Evolutionary conservation across 1,140 invertebrate genomes (phyloP).

Genomic region (Drosophila gunungcola): DNA sequence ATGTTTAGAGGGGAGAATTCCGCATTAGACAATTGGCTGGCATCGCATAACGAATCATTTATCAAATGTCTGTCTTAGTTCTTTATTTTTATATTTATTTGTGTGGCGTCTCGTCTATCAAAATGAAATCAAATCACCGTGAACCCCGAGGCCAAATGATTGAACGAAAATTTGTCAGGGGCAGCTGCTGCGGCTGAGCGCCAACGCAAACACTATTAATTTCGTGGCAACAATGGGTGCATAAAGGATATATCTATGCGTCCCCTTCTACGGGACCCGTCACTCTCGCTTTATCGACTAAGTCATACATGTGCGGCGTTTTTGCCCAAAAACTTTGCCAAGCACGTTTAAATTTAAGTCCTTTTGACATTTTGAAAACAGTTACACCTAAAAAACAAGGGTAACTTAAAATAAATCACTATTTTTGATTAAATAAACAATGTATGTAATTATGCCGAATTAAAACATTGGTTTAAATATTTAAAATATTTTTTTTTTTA

Average conservation of each 20-base stretch:
- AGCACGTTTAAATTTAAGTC: conserved; percentile 37
- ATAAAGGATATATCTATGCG: conserved; percentile 12
- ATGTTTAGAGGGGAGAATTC: conserved; percentile 13
- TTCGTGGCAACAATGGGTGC: conserved; percentile 38
- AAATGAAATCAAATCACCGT: conserved; percentile 49
- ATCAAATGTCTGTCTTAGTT: conserved; percentile 17
- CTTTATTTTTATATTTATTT: background rate
- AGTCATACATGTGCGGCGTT: conserved; percentile 29
- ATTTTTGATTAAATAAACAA: too few relatives aligned
- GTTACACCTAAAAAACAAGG: too few relatives aligned
- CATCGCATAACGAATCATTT: conserved; percentile 19
- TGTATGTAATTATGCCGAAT: too few relatives aligned
- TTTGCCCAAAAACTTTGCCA: conserved; percentile 16
- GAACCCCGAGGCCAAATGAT: conserved; percentile 57
- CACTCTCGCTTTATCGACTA: conserved; percentile 29
- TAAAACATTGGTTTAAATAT: too few relatives aligned
- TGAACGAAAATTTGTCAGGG: conserved; percentile 79
- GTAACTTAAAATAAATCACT: too few relatives aligned
- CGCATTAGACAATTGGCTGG: conserved; percentile 53
- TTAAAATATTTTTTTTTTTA: too few relatives aligned
- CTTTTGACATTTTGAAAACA: conserved; percentile 55
- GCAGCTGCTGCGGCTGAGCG: conserved; percentile 39
- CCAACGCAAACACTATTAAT: conserved; percentile 64
- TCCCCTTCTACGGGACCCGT: background rate
- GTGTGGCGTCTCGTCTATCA: conserved; percentile 26